Evolutionary conservation across 2,797 vertebrate genomes (phyloP).

Genomic region (Octomys mimax): DNA sequence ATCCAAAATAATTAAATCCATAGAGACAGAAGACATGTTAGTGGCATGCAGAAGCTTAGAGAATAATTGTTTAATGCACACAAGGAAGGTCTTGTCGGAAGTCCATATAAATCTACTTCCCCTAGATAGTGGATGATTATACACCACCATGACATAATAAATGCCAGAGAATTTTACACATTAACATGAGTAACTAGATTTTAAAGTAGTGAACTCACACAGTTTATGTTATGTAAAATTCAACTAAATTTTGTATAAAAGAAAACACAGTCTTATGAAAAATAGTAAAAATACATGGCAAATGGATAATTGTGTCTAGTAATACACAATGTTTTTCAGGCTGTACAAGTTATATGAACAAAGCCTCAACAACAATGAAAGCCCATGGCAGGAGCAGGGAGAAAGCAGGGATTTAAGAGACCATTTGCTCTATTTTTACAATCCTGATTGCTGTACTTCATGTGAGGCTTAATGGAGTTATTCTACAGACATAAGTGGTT

Average conservation of each 20-base stretch:
- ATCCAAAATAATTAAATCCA: not conserved
- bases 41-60: not conserved
- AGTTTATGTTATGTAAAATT: not conserved
- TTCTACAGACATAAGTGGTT: slow-evolving; percentile 66
- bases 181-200: not conserved
- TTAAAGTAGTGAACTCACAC: not conserved
- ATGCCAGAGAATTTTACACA: not conserved
- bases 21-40: not conserved
- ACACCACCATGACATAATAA: not conserved
- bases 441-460: slow-evolving; percentile 65
- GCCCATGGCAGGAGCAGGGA: not conserved
- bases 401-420: slow-evolving; percentile 26
- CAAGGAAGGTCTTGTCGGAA: not conserved
- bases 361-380: slow-evolving; percentile 51
- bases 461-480: slow-evolving; percentile 68
- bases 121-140: not conserved
- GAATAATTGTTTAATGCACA: not conserved
- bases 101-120: not conserved
- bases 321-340: slow-evolving; percentile 67
- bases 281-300: not conserved
- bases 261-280: not conserved
- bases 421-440: slow-evolving; percentile 67
- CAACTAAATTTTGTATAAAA: not conserved
- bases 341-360: not conserved
- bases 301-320: slow-evolving; percentile 53